Evolutionary conservation across 2,113 vertebrate species (phyloP).

Genomic region (Diadophis punctatus): DNA sequence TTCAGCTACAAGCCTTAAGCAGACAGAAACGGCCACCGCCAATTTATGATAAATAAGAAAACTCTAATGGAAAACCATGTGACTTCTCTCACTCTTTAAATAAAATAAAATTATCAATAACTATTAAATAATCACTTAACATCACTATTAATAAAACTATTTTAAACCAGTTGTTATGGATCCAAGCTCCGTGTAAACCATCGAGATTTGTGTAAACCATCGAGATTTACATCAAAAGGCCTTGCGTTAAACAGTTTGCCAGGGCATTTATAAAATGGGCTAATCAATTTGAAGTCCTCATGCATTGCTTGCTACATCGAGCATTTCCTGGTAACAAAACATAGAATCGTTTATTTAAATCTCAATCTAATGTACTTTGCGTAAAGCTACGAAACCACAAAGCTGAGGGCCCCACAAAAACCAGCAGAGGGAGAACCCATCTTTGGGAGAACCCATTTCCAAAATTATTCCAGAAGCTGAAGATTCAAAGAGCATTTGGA

Average conservation of each 20-base stretch:
- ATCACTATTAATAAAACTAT: conserved; percentile 68
- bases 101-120: conserved; percentile 68
- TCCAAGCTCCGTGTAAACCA: conserved; percentile 64
- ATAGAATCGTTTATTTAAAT: conserved; percentile 75
- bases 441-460: conserved; percentile 47
- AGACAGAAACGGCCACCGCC: conserved; percentile 58
- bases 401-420: conserved; percentile 43
- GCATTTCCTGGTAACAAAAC: conserved; percentile 69
- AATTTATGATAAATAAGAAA: conserved; percentile 73
- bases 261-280: conserved; percentile 73
- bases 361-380: conserved; percentile 57
- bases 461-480: conserved; percentile 39
- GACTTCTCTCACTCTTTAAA: conserved; percentile 60
- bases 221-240: conserved; percentile 69
- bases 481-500: conserved; percentile 37
- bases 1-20: conserved; percentile 59
- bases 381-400: conserved; percentile 47
- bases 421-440: conserved; percentile 28
- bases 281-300: conserved; percentile 77
- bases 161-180: conserved; percentile 71
- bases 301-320: conserved; percentile 69
- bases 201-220: conserved; percentile 65
- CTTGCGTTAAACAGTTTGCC: conserved; percentile 68
- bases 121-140: not conserved
- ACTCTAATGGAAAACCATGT: conserved; percentile 71